Conservation (phyloP, 2,888 invertebrate genomes). For the Pasiphila rectangulata region DNA sequence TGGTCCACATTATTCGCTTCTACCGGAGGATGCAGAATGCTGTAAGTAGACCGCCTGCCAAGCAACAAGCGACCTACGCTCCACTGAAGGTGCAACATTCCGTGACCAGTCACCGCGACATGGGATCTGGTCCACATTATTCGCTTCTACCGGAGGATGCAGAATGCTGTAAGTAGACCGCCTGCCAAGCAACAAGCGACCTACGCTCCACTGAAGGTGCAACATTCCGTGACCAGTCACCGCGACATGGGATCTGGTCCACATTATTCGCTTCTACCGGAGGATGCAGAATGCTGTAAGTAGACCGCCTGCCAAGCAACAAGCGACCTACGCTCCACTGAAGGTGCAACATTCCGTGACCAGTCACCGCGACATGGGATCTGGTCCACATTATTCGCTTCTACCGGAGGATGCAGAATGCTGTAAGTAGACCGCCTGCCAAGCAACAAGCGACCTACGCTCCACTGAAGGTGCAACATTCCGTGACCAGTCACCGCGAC, state of each 20-base stretch:
- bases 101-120: constrained; percentile 56
- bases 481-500: no score
- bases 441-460: no score
- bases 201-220: constrained; percentile 72
- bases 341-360: no score
- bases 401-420: no score
- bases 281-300: constrained; percentile 88
- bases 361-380: no score
- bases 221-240: constrained; percentile 47
- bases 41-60: constrained; percentile 72
- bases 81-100: constrained; percentile 61
- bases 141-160: constrained; percentile 92
- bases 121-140: constrained; percentile 88
- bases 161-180: constrained; percentile 82
- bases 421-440: no score
- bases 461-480: no score
- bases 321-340: no score
- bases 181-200: constrained; percentile 49
- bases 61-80: constrained; percentile 56
- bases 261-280: constrained; percentile 93
- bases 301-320: no score
- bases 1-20: constrained; percentile 93
- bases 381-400: no score
- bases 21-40: constrained; percentile 90
- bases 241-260: constrained; percentile 82